These are phyloP conservation scores for Pristionchus maxplancki DNA, from an alignment of 2,888 invertebrate species.

Conservation along the genomic window DNA sequence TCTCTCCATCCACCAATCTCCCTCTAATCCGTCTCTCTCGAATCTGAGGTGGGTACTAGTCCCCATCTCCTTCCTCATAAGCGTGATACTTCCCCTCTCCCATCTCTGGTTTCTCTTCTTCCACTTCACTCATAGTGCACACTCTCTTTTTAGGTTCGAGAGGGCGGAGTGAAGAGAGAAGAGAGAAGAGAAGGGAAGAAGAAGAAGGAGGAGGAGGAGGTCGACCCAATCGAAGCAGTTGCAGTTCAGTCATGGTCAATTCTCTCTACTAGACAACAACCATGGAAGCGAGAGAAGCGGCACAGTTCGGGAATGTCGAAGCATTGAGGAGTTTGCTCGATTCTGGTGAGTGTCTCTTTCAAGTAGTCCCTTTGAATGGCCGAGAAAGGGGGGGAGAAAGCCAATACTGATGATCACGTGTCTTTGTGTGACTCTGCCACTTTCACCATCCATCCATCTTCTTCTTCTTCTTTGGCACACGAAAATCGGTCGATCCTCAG, in stretches of 20 bases:
- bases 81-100: slow-evolving; percentile 29
- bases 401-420: slow-evolving; percentile 43
- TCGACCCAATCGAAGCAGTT: slow-evolving; percentile 24
- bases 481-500: slow-evolving; percentile 1
- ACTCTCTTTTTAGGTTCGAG: slow-evolving; percentile 22
- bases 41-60: not conserved
- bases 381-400: slow-evolving; percentile 45
- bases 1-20: not conserved
- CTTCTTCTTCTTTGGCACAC: not conserved
- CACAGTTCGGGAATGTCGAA: slow-evolving; percentile 93
- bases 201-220: not conserved
- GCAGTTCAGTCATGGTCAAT: slow-evolving; percentile 31
- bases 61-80: not conserved
- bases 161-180: slow-evolving; percentile 37
- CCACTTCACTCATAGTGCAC: slow-evolving; percentile 32
- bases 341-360: slow-evolving; percentile 83
- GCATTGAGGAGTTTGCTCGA: slow-evolving; percentile 87
- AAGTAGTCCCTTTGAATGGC: slow-evolving; percentile 9
- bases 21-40: slow-evolving; percentile 38
- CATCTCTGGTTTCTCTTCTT: slow-evolving; percentile 25
- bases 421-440: not conserved
- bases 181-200: slow-evolving; percentile 13
- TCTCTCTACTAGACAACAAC: not conserved
- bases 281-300: slow-evolving; percentile 91
- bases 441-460: slow-evolving; percentile 1